Base-by-base conservation (phyloP, 2,797 vertebrate genomes). In the Muscicapa striata region DNA sequence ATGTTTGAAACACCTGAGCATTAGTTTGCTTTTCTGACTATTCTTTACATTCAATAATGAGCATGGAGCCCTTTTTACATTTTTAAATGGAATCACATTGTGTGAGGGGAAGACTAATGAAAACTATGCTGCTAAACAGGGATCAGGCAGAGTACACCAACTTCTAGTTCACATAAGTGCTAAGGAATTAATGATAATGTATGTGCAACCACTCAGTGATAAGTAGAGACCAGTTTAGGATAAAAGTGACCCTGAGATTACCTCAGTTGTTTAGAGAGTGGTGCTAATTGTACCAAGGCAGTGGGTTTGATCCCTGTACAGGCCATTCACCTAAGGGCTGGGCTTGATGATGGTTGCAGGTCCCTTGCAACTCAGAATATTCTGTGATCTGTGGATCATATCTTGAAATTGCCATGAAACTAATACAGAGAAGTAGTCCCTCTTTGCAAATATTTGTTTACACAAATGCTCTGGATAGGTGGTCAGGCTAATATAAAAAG, bases 271-370 rank as follows among this genome's bases (percentile, higher is more conserved):
- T 34, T 26, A 26, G 30, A 57, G 16, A 51, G 48, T 34, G 24
- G 29, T 83, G 49, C 49, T 34, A 64, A 64, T 40, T 55, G 32
- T 13, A 38, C 29, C 16, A 21, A 38, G 34, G 22, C 15, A 4
- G 13, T 61, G 57, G 34, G 16, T 34, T 64, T 83, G 34, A 24
- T 48, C 41, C 20, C 58, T 73, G 41, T 48, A 14, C 4, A 24
- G 8, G 30, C 30, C 41, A 30, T 57, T 84, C 34, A 84, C 30
- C 52, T 21, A 57, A 41, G 16, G 43, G 24, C 13, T 49, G 51
- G 24, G 22, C 36, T 30, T 64, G 41, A 27, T 27, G 29, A 17
- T 30, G 0, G 0, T 34, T 36, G 23, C 9, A 14, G 1, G 7
- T 48, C 34, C 30, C 43, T 57, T 41, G 30, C 11, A 74, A 64